Evolutionary conservation across 2,888 invertebrate genomes (phyloP).

Genomic region (Melanargia galathea): DNA sequence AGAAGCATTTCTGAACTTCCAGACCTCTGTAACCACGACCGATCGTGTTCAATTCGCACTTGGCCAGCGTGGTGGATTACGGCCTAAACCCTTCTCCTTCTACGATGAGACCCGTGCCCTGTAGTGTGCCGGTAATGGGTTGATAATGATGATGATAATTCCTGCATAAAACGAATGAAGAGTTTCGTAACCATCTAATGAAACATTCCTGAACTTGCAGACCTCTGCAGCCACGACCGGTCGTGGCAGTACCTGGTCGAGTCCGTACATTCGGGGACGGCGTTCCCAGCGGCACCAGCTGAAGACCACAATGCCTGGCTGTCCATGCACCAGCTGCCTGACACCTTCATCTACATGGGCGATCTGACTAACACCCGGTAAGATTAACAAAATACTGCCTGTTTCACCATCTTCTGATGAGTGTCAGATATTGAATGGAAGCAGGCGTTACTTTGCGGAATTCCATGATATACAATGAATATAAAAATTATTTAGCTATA

Average conservation of each 20-base stretch:
- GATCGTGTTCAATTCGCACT: too few species aligned
- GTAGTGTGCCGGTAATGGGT: too few species aligned
- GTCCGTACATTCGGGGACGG: slow-evolving; percentile 65
- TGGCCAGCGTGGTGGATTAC: too few species aligned
- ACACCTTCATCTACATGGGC: slow-evolving; percentile 59
- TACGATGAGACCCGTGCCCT: too few species aligned
- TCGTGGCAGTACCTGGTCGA: slow-evolving; percentile 83
- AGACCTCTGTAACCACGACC: slow-evolving; percentile 83
- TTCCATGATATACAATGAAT: too few species aligned
- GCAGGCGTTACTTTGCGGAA: too few species aligned
- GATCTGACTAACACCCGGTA: slow-evolving; percentile 66
- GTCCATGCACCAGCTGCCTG: slow-evolving; percentile 44
- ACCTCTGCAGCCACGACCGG: slow-evolving; percentile 82
- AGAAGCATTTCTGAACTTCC: slow-evolving; percentile 31
- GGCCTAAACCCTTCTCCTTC: too few species aligned
- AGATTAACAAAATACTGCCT: too few species aligned
- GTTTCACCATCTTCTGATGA: too few species aligned
- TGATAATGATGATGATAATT: too few species aligned
- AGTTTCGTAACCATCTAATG: background rate
- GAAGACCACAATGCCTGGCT: slow-evolving; percentile 74
- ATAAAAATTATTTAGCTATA: too few species aligned
- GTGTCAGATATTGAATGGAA: too few species aligned
- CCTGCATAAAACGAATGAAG: background rate
- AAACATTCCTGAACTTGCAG: slow-evolving; percentile 51
- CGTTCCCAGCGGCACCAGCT: slow-evolving; percentile 72